Evolutionary conservation across 1,140 invertebrate species (phyloP), one percentile per base, ranked within the genome.

Genomic region (Dryas iulia): DNA sequence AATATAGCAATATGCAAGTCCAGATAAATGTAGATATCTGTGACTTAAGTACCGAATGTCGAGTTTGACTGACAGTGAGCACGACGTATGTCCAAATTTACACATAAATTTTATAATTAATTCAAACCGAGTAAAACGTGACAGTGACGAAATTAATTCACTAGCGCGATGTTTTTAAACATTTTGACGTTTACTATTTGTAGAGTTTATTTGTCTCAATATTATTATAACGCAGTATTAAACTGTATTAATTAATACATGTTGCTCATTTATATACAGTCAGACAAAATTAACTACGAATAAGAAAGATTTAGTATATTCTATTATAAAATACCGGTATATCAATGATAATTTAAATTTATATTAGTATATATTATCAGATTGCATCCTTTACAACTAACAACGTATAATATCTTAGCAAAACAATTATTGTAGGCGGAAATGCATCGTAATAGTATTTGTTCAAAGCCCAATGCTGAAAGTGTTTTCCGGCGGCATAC

Each of bases 401-500:
- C 54, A 56, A 56, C 23, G 25, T 56, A 18, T n/a, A 47, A 47
- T 47, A 56, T 56, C 14, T 47, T 21, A 47, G n/a, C 39, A 8
- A 18, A 21, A 47, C 21, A 47, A 47, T 47, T 2, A 21, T 3
- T 47, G 21, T 21, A 7, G 14, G 39, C 30, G 63, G 53, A 58
- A 39, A 33, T 57, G n/a, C 54, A 58, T 3, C 54, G 63, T 65
- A 58, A 65, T 47, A 47, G 14, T 64, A 39, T 65, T 57, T 58
- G 63, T 47, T 39, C 24, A 65, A 57, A 58, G 54, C 63, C 28
- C 39, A 59, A 14, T 57, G 23, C 58, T 64, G 67, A 69, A 69
- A 69, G 67, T 63, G 60, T 59, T 52, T 69, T 63, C 67, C 60
- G 67, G 60, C 60, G 67, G 67, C 56, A 63, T 63, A 30, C 18